Evolutionary conservation across 2,888 invertebrate species (phyloP).

Genomic region (Drosophila quinaria): DNA sequence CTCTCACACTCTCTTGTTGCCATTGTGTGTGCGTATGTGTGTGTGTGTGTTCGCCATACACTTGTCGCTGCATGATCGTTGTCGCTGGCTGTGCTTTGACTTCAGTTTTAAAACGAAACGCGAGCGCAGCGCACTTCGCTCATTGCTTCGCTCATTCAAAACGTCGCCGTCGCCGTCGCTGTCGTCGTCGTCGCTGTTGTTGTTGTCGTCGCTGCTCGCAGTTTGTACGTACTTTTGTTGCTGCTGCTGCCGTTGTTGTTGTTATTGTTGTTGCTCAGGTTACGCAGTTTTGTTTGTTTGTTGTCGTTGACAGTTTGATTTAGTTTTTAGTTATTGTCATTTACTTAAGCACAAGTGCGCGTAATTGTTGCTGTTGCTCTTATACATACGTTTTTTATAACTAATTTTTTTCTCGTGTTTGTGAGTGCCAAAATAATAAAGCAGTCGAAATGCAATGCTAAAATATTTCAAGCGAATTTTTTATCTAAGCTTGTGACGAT

Average conservation of each 20-base stretch:
- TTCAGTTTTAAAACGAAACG: slow-evolving; percentile 66
- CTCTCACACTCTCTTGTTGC: slow-evolving; percentile 7
- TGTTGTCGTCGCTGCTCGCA: slow-evolving; percentile 14
- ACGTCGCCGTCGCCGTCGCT: slow-evolving; percentile 21
- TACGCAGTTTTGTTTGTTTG: slow-evolving; percentile 35
- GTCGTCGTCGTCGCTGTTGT: slow-evolving; percentile 33
- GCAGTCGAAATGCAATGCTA: slow-evolving; percentile 21
- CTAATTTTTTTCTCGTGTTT: slow-evolving; percentile 16
- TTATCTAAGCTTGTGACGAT: slow-evolving; percentile 36
- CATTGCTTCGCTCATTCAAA: slow-evolving; percentile 48
- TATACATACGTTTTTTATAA: background rate
- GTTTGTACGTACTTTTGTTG: slow-evolving; percentile 24
- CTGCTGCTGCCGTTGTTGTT: slow-evolving; percentile 25
- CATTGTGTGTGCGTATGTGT: slow-evolving; percentile 1
- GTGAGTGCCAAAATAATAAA: slow-evolving; percentile 25
- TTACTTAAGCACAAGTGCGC: slow-evolving; percentile 50
- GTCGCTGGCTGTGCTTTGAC: slow-evolving; percentile 33
- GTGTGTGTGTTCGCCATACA: slow-evolving; percentile 23
- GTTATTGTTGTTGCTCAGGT: slow-evolving; percentile 28
- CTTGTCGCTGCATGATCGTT: slow-evolving; percentile 48
- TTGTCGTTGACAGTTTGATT: slow-evolving; percentile 44
- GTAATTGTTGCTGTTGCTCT: slow-evolving; percentile 13
- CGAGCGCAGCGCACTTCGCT: slow-evolving; percentile 58
- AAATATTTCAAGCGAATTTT: slow-evolving; percentile 20
- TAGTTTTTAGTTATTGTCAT: slow-evolving; percentile 45